Conservation (phyloP, 2,797 vertebrate species). For the Pitangus sulphuratus region DNA sequence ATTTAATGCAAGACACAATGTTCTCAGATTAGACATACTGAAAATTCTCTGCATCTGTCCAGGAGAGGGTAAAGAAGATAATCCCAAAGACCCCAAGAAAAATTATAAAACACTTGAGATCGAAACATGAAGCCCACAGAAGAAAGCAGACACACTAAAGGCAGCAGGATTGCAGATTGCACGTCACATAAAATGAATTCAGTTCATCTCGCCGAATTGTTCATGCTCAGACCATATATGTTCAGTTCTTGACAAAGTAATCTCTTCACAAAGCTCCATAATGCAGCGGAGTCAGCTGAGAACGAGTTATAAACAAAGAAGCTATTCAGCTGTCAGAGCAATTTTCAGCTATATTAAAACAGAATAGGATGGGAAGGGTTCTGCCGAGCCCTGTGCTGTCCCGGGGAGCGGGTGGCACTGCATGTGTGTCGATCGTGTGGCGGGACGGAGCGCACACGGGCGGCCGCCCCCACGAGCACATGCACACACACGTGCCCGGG, state of each 20-base stretch:
- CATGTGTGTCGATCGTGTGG: neutral
- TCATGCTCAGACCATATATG: constrained; percentile 33
- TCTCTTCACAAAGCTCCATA: constrained; percentile 55
- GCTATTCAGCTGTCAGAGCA: constrained; percentile 65
- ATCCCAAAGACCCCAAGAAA: neutral
- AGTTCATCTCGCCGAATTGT: constrained; percentile 7
- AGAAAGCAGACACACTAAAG: neutral
- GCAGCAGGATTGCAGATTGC: neutral
- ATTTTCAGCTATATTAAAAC: constrained; percentile 55
- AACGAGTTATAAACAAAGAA: constrained; percentile 57
- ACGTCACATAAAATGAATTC: neutral
- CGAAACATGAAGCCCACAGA: neutral
- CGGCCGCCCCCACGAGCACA: neutral
- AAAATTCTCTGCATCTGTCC: neutral
- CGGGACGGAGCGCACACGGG: neutral
- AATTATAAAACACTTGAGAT: neutral
- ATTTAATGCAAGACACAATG: neutral
- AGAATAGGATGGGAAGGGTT: neutral
- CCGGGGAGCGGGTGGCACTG: neutral
- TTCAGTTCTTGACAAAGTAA: constrained; percentile 55
- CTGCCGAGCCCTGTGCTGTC: neutral
- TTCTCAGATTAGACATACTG: neutral
- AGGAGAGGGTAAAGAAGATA: neutral
- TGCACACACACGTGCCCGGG: neutral
- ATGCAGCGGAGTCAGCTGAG: constrained; percentile 41